Base-by-base conservation (phyloP, 2,113 vertebrate genomes). In the Arenaria interpres region DNA sequence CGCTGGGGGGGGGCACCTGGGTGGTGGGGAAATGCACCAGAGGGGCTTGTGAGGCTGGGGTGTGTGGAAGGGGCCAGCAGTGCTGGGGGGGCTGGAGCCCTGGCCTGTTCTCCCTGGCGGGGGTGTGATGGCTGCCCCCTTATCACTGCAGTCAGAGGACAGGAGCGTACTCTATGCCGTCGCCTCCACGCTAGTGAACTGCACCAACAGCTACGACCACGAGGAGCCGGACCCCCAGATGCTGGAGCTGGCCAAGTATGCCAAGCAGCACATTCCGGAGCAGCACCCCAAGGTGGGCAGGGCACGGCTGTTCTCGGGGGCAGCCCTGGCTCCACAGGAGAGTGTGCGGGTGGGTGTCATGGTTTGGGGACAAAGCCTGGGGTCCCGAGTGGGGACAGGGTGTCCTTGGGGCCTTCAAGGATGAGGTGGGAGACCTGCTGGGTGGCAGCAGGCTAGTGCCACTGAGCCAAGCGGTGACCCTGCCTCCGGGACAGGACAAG, bases 221-320 rank as follows among this genome's bases (percentile, higher is more conserved):
- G 99, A 99, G 94, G 99, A 99, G 81, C 99, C 99, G 0, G 99
- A 99, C 94, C 99, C 99, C 4, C 99, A 99, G 98, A 98, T 99
- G 99, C 98, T 99, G 94, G 99, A 99, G 97, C 97, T 99, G 94
- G 99, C 99, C 71, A 99, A 99, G 93, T 99, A 99, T 2, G 99
- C 99, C 93, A 99, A 99, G 96, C 99, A 99, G 97, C 99, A 99
- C 12, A 98, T 99, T 17, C 99, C 99, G 0, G 99, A 99, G 96
- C 99, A 99, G 93, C 99, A 99, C 96, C 99, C 99, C 8, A 99
- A 99, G 99, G 99, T 99, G 92, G 88, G 94, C 59, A 4, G 66
- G 12, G 7, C 4, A 14, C 0, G 0, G 8, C 72, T 8, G 14
- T 10, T 17, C n/a, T 13, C 2, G 1, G 48, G 39, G 25, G 18